These are phyloP conservation scores for Mylabris sibirica DNA, from an alignment of 2,888 invertebrate species.

Conservation along the genomic window DNA sequence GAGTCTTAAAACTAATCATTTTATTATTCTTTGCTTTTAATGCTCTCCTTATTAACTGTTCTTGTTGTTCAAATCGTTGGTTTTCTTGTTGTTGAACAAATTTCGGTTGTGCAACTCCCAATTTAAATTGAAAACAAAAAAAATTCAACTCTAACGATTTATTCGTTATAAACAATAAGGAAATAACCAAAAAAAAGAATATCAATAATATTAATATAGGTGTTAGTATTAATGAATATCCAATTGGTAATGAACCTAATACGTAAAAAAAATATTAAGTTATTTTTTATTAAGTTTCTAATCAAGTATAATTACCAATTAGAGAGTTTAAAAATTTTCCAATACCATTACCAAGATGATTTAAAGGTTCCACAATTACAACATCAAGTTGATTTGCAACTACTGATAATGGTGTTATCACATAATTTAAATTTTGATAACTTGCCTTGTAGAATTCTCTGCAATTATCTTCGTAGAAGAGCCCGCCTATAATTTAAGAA, in stretches of 20 bases:
- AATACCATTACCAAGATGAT: constrained; percentile 26
- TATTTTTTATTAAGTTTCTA: not conserved
- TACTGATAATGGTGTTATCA: constrained; percentile 26
- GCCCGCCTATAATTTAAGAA: constrained; percentile 20
- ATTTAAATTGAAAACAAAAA: not conserved
- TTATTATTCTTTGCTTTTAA: not conserved
- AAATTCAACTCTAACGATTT: not conserved
- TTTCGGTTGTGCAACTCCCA: not conserved
- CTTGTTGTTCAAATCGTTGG: not conserved
- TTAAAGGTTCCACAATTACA: constrained; percentile 22
- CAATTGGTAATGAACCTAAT: not conserved
- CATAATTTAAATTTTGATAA: constrained; percentile 21
- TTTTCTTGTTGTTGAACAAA: not conserved
- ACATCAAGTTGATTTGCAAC: constrained; percentile 21
- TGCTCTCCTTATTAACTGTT: not conserved
- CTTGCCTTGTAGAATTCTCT: constrained; percentile 26
- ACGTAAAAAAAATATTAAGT: not conserved
- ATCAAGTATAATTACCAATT: not conserved
- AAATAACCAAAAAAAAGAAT: not conserved
- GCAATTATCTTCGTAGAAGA: constrained; percentile 20
- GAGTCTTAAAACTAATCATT: not conserved
- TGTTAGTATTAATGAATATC: not conserved
- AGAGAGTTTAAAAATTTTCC: constrained; percentile 20
- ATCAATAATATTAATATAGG: not conserved
- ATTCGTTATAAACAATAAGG: not conserved